Base-by-base conservation (phyloP, 2,888 invertebrate genomes). In the Napeogenes sylphis region DNA sequence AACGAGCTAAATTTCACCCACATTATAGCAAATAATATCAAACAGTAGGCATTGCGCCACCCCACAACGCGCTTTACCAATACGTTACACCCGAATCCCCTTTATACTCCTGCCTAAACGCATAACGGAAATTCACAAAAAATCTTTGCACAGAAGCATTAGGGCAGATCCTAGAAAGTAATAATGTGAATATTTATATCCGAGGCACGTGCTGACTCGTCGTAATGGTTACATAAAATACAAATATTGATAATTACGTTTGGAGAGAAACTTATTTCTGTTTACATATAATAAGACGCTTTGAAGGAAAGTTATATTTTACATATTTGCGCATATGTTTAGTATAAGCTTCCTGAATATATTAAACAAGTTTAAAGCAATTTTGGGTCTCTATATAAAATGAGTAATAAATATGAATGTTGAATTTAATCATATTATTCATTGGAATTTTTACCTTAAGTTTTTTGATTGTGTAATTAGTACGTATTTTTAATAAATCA, bases 161-260 rank as follows among this genome's bases (percentile, higher is more conserved):
- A 76, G 84, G 83, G 83, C 76, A 76, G 71, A 67, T 69, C 72
- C 69, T 66, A 73, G 73, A 73, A 77, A 76, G 82, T 80, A 85
- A 85, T 89, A 90, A 89, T 87, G 84, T 81, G 87, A 85, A 87
- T 87, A 89, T 90, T 88, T 89, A 90, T 89, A 87, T 78, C 83
- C 67, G 63, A 73, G 85, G 80, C 90, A 90, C 90, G 90, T 89
- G 90, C 88, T 85, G 85, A 84, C 83, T 81, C 79, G 76, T 76
- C 72, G 73, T 83, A 87, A 85, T 84, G 82, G 80, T 75, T 75
- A 87, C 85, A 87, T 80, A 85, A 81, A 86, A 83, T 83, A 80
- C 84, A 76, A 87, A 86, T 89, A 87, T 87, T 81, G 78, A 79
- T 88, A 84, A 90, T 87, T 82, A 80, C 78, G 75, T 77, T 74